Evolutionary conservation across 2,888 invertebrate species (phyloP), one percentile per base, ranked within the genome.

Genomic region (Andrena chrysosceles): DNA sequence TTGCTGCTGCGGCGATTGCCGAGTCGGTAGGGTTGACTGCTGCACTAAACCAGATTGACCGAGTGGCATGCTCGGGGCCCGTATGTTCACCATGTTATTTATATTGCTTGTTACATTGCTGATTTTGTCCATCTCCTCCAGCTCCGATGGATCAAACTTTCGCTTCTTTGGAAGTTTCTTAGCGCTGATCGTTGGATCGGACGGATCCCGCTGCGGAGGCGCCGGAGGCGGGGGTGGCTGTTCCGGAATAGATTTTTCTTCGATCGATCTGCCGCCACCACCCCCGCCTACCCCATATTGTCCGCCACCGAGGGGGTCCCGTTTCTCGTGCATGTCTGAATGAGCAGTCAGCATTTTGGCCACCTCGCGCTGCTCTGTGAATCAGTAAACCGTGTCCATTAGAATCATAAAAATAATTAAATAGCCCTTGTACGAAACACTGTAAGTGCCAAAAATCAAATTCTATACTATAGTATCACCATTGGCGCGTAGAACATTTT

Each of bases 121-220:
- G 64, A 85, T 89, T 82, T 95, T 94, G 90, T 95, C 95, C 89
- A 95, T 95, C 90, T 97, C 97, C 93, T 97, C 97, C 77, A 97
- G 94, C 91, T 97, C 97, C 62, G 97, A 96, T 62, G 96, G 96
- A 94, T 97, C 96, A 92, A 97, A 97, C 94, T 98, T 98, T 85
- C 99, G 96, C 94, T 99, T 99, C 94, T 99, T 99, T 77, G 99
- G 99, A 93, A 99, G 96, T 94, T 97, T 98, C 89, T 95, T 95
- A 81, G 95, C 95, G 90, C 93, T 94, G 87, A 93, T 93, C 71
- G 92, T 93, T 49, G 94, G 92, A 89, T 93, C 93, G 48, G 93
- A 93, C n/a, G 86, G 91, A 87, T 93, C 93, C 84, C 97, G 95
- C 85, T 96, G 95, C 42, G 95, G 94, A 77, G 95, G 95, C 89